phyloP scores from a whole-genome alignment of 2,888 invertebrate species.

The Trichopria drosophilae region DNA sequence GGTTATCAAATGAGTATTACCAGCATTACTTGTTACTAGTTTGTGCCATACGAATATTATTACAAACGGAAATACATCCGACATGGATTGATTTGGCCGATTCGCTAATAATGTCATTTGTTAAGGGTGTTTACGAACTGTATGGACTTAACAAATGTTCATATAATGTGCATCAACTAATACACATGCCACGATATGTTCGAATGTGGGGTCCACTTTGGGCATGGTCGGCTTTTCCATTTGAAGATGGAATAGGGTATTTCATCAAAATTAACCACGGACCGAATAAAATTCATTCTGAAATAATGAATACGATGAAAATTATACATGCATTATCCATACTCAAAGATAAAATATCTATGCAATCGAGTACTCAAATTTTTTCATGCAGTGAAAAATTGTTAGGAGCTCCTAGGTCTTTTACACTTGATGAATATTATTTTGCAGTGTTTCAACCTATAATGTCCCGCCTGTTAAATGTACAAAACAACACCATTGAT shows the following conservation, averaged over 20 bases:
- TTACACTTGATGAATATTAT: too few relatives aligned
- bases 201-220: slow-evolving; percentile 21
- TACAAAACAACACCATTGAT: background rate
- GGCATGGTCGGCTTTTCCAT: slow-evolving; percentile 21
- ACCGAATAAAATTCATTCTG: slow-evolving; percentile 15
- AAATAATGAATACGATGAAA: slow-evolving; percentile 20
- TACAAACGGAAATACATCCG: slow-evolving; percentile 7
- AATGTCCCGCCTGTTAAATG: too few relatives aligned
- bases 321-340: slow-evolving; percentile 3
- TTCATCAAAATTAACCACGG: slow-evolving; percentile 20
- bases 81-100: slow-evolving; percentile 6
- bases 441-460: too few relatives aligned
- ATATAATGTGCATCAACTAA: slow-evolving; percentile 21
- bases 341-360: slow-evolving; percentile 7
- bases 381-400: too few relatives aligned
- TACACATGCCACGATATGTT: slow-evolving; percentile 15
- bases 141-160: slow-evolving; percentile 24
- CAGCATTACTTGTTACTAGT: slow-evolving; percentile 12
- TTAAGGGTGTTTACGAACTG: slow-evolving; percentile 5
- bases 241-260: slow-evolving; percentile 21
- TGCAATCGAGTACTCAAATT: too few relatives aligned
- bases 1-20: slow-evolving; percentile 6
- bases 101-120: background rate
- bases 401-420: too few relatives aligned
- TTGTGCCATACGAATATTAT: background rate